phyloP scores from a whole-genome alignment of 2,888 invertebrate species.

The Pammene aurita region DNA sequence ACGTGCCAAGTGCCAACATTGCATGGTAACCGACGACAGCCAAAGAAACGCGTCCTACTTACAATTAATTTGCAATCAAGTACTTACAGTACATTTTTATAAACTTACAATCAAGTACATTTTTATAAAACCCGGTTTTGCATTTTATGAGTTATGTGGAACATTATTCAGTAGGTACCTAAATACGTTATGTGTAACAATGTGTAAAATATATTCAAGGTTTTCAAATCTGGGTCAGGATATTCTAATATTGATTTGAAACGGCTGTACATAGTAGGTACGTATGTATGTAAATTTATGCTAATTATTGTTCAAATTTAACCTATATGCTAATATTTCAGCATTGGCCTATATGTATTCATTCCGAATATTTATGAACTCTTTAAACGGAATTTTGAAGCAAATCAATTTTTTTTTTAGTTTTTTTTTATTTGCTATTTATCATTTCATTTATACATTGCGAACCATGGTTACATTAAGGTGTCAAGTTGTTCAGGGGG shows the following conservation, averaged over 20 bases:
- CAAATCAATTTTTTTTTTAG: too few species aligned
- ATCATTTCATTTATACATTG: too few species aligned
- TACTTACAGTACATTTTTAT: constrained; percentile 1
- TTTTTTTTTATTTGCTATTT: too few species aligned
- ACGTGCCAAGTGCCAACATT: constrained; percentile 22
- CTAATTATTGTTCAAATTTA: constrained; percentile 10
- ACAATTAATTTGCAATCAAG: constrained; percentile 30
- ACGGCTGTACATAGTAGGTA: neutral
- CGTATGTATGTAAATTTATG: constrained; percentile 13
- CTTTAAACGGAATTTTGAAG: neutral
- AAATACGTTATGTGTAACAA: neutral
- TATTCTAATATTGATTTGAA: constrained; percentile 15
- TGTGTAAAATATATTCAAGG: constrained; percentile 11
- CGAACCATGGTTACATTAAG: too few species aligned
- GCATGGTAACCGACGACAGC: constrained; percentile 30
- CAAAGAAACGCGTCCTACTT: constrained; percentile 35
- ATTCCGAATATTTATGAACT: neutral
- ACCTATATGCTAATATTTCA: constrained; percentile 4
- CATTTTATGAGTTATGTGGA: constrained; percentile 23
- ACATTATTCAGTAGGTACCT: constrained; percentile 1
- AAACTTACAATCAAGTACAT: neutral
- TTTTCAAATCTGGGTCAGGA: constrained; percentile 19
- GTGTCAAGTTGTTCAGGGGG: too few species aligned
- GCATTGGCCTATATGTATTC: neutral
- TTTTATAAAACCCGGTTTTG: constrained; percentile 15